These are phyloP conservation scores for Eristalinus aeneus DNA, from an alignment of 2,888 invertebrate species.

Conservation along the genomic window DNA sequence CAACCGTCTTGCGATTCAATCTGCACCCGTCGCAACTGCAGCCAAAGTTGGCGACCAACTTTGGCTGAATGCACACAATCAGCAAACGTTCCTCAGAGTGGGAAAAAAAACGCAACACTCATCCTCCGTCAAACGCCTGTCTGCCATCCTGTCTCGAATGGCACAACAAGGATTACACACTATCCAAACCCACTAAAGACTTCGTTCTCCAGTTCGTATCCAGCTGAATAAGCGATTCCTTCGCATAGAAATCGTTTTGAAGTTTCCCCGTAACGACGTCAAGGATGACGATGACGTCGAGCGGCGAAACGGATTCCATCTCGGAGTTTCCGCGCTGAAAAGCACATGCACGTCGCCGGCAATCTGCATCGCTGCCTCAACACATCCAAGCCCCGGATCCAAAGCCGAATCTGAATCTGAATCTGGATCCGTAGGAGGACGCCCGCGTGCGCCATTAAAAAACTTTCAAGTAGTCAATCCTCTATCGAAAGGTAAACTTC, in stretches of 20 bases:
- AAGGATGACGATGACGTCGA: background rate
- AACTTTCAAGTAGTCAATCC: slow-evolving; percentile 66
- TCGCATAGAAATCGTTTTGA: slow-evolving; percentile 30
- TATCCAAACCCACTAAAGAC: slow-evolving; percentile 5
- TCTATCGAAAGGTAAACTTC: slow-evolving; percentile 66
- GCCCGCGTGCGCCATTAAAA: slow-evolving; percentile 31
- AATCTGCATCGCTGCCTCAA: slow-evolving; percentile 52
- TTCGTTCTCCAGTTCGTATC: background rate
- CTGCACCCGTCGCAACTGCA: background rate
- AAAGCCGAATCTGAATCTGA: background rate
- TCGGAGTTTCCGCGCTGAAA: background rate
- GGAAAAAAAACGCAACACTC: background rate
- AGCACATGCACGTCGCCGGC: slow-evolving; percentile 30
- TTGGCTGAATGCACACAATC: slow-evolving; percentile 23
- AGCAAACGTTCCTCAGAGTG: background rate
- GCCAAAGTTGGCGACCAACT: slow-evolving; percentile 4
- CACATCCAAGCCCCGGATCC: background rate
- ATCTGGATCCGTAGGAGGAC: slow-evolving; percentile 21
- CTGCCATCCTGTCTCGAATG: background rate
- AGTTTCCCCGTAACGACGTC: slow-evolving; percentile 16
- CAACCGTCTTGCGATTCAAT: background rate
- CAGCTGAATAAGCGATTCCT: background rate
- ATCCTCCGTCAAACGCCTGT: background rate
- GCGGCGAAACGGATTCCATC: background rate
- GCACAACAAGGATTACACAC: background rate